Evolutionary conservation across 2,113 vertebrate species (phyloP).

Genomic region (Tupaia chinensis): DNA sequence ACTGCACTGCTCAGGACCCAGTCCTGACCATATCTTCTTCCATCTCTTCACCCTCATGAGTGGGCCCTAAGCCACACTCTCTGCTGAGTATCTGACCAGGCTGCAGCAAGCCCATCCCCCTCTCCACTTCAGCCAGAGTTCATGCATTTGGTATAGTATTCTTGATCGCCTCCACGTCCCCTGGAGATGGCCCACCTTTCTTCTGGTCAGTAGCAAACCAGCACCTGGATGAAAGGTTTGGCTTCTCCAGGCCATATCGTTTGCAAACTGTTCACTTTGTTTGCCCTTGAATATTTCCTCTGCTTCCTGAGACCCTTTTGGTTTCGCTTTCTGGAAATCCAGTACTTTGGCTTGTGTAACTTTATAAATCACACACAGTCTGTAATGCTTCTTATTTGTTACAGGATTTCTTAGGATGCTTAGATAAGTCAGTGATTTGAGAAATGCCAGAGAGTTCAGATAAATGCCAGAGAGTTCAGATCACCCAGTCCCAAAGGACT

Average conservation of each 20-base stretch:
- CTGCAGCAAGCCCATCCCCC: slow-evolving; percentile 96
- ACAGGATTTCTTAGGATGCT: slow-evolving; percentile 98
- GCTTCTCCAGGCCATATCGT: slow-evolving; percentile 99
- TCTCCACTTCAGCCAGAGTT: slow-evolving; percentile 95
- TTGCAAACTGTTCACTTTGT: slow-evolving; percentile 99
- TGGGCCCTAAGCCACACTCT: slow-evolving; percentile 86
- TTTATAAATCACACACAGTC: slow-evolving; percentile 97
- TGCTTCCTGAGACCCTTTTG: slow-evolving; percentile 99
- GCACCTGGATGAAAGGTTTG: slow-evolving; percentile 98
- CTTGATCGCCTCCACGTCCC: slow-evolving; percentile 98
- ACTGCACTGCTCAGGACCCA: slow-evolving; percentile 86
- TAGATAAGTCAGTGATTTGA: too few species aligned
- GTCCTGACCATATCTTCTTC: slow-evolving; percentile 92
- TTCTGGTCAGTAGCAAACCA: slow-evolving; percentile 94
- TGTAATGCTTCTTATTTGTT: slow-evolving; percentile 99
- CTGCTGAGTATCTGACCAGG: slow-evolving; percentile 96
- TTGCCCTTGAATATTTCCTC: slow-evolving; percentile 99
- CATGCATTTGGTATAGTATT: slow-evolving; percentile 95
- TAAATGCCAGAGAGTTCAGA: too few species aligned
- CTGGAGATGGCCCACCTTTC: slow-evolving; percentile 93
- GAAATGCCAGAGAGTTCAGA: too few species aligned
- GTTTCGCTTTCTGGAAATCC: slow-evolving; percentile 98
- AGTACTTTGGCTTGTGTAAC: slow-evolving; percentile 97
- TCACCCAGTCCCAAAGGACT: too few species aligned
- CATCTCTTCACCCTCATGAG: slow-evolving; percentile 90